Conservation (phyloP, 2,113 vertebrate genomes). For the Dolichotis patagonum region DNA sequence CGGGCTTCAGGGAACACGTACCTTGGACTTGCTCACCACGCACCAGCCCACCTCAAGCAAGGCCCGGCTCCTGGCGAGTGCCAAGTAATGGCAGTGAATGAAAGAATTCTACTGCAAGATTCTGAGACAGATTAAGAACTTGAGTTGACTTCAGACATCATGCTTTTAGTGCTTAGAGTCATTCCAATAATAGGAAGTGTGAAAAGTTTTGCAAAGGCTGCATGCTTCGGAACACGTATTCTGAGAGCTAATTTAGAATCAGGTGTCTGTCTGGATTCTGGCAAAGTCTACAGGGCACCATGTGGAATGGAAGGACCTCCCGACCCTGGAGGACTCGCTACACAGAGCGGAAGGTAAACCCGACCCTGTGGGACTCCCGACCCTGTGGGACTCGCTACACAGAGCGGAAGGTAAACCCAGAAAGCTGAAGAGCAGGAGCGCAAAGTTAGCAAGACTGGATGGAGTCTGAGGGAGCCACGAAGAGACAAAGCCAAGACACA, state of each 20-base stretch:
- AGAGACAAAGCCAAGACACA: neutral
- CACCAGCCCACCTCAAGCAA: neutral
- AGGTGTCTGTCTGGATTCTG: neutral
- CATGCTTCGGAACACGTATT: neutral
- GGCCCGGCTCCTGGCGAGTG: neutral
- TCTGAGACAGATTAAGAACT: neutral
- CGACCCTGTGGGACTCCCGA: no score
- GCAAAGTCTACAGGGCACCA: neutral
- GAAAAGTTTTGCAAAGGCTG: neutral
- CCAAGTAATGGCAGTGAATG: neutral
- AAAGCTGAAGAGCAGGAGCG: neutral
- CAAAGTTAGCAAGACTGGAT: neutral
- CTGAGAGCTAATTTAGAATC: neutral
- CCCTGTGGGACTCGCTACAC: no score
- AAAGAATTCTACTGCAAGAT: neutral
- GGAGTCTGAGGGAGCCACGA: neutral
- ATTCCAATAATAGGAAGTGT: no score
- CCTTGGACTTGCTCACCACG: neutral
- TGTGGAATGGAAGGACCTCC: neutral
- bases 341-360: neutral
- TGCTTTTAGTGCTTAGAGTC: neutral
- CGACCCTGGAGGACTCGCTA: neutral
- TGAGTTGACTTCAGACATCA: neutral
- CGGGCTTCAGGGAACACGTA: neutral
- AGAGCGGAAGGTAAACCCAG: neutral